Conservation (phyloP, 2,113 vertebrate genomes). For the Alethe castanea region DNA sequence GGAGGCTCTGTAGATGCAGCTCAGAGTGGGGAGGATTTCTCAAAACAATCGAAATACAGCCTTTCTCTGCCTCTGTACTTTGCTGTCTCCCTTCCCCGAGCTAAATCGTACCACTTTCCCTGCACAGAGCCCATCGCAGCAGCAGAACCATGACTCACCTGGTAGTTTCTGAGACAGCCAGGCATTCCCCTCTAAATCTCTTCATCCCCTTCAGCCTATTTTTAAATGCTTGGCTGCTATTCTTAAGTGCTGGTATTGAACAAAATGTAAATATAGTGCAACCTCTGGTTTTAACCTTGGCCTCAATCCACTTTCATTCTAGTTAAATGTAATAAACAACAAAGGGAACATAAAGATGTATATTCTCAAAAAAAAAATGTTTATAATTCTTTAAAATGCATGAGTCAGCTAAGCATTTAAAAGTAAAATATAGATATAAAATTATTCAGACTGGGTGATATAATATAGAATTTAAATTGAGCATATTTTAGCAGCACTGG, state of each 20-base stretch:
- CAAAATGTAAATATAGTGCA: conserved; percentile 54
- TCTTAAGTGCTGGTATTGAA: conserved; percentile 40
- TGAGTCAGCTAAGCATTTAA: conserved; percentile 63
- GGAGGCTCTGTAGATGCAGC: background rate
- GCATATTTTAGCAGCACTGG: conserved; percentile 57
- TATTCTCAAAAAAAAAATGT: background rate
- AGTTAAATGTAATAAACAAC: conserved; percentile 55
- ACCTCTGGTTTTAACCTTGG: conserved; percentile 33
- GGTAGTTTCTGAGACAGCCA: conserved; percentile 45
- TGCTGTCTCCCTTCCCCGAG: background rate
- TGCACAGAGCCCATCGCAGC: background rate
- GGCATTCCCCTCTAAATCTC: conserved; percentile 60
- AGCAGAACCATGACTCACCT: conserved; percentile 28
- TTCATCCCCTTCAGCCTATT: conserved; percentile 57
- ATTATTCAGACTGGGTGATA: conserved; percentile 52
- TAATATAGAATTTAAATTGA: conserved; percentile 67
- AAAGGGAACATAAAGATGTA: conserved; percentile 35
- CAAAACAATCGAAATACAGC: background rate
- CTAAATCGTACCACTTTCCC: background rate
- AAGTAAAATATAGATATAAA: conserved; percentile 68
- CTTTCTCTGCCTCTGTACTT: background rate
- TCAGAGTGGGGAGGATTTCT: background rate
- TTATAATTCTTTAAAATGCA: conserved; percentile 53
- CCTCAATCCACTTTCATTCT: conserved; percentile 12
- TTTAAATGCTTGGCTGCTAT: conserved; percentile 53